A percentile compares a stretch with the other conserved stretches of the same genome.
Evolutionary conservation across 2,113 vertebrate genomes (phyloP).

Genomic region (Chlamydotis undulata): DNA sequence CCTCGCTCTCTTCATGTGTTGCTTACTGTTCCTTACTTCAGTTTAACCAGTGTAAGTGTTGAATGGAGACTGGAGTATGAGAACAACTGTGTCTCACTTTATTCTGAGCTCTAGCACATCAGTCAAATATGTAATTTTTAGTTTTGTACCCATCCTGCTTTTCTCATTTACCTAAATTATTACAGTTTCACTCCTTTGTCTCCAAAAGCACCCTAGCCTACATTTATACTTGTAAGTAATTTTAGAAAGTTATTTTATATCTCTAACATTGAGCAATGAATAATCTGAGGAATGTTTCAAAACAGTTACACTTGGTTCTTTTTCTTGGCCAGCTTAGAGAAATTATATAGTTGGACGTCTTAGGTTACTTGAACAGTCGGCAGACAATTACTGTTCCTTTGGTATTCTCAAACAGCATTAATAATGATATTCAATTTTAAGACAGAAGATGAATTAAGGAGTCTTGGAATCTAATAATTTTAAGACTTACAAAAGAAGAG

Average conservation of each 20-base stretch:
- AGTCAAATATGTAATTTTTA: neutral
- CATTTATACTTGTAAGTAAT: neutral
- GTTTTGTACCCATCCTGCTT: neutral
- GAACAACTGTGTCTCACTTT: neutral
- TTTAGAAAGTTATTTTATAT: neutral
- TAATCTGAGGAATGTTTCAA: neutral
- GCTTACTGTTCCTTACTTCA: neutral
- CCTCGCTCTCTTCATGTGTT: fast-evolving
- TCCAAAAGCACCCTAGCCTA: neutral
- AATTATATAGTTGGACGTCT: neutral
- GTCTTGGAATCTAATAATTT: neutral
- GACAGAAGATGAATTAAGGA: neutral
- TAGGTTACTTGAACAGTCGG: neutral
- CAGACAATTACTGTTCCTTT: neutral
- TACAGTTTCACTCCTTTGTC: neutral
- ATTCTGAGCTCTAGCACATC: neutral
- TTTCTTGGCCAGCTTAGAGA: neutral
- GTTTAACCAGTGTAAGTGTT: no score
- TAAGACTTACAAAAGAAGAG: neutral
- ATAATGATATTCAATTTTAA: neutral
- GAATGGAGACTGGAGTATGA: neutral
- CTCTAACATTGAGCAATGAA: neutral
- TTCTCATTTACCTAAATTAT: neutral
- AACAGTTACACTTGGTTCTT: neutral
- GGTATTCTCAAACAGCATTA: neutral